These are phyloP conservation scores for Microtus ochrogaster DNA, from an alignment of 2,113 vertebrate genomes.

Conservation along the genomic window DNA sequence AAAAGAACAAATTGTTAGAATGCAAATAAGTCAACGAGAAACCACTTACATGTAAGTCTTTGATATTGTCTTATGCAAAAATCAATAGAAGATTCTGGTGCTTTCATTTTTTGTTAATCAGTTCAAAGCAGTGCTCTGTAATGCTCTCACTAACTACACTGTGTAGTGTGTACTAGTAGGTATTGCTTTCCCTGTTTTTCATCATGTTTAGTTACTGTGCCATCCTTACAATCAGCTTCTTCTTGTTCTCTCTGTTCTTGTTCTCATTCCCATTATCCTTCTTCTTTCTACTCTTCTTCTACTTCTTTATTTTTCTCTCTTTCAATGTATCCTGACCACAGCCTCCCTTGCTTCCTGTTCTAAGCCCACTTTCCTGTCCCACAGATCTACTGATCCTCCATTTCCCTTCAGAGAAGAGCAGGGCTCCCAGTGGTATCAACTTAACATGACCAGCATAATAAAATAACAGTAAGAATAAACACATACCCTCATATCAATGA, in stretches of 20 bases:
- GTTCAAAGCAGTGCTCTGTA: not conserved
- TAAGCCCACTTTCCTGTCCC: not conserved
- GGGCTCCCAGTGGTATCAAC: not conserved
- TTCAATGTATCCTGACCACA: not conserved
- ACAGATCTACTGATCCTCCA: not conserved
- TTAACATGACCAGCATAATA: not conserved
- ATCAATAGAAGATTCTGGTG: not conserved
- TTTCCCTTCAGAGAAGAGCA: not conserved
- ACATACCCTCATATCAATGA: not conserved
- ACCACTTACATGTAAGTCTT: not conserved
- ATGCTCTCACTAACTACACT: not conserved
- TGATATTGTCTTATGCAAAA: not conserved
- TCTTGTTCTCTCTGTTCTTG: not conserved
- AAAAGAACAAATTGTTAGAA: not conserved
- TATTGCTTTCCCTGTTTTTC: rapidly evolving
- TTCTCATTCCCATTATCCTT: too few species aligned
- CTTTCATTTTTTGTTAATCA: not conserved
- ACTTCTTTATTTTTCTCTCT: not conserved
- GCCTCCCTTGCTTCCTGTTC: not conserved
- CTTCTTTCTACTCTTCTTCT: too few species aligned
- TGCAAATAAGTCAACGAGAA: not conserved
- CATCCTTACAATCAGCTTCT: not conserved
- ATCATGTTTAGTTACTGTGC: not conserved
- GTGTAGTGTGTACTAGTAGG: not conserved
- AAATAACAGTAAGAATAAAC: not conserved